Percentiles rank a stretch among this genome's conserved stretches.
Conservation (phyloP, 2,113 vertebrate genomes). For the Lycaon pictus region DNA sequence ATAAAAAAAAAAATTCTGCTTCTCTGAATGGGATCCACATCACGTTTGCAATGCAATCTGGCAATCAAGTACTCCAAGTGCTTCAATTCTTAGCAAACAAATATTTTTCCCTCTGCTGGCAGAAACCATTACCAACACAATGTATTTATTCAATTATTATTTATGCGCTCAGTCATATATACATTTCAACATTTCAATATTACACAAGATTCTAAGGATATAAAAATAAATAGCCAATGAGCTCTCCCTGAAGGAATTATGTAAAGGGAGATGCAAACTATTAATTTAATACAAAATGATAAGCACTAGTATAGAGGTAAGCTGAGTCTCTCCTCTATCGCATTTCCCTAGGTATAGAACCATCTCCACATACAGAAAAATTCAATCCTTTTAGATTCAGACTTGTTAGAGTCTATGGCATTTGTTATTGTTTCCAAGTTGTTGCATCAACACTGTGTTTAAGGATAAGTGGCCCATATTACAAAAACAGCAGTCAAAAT, state of each 20-base stretch:
- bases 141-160: not conserved
- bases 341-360: not conserved
- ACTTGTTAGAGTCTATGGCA: not conserved
- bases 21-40: not conserved
- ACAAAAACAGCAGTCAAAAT: not conserved
- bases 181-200: not conserved
- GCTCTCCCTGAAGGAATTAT: not conserved
- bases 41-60: not conserved
- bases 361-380: not conserved
- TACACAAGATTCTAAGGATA: not conserved
- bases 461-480: not conserved
- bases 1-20: too few species aligned
- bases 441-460: not conserved
- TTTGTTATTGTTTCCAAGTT: not conserved
- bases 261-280: not conserved
- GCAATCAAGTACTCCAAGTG: not conserved
- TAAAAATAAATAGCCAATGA: not conserved
- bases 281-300: not conserved
- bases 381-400: not conserved
- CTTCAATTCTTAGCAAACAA: not conserved
- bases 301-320: not conserved
- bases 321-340: not conserved
- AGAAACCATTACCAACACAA: not conserved
- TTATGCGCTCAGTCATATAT: not conserved
- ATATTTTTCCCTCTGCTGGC: not conserved